phyloP scores from a whole-genome alignment of 2,797 vertebrate species.

The Taeniopygia guttata region DNA sequence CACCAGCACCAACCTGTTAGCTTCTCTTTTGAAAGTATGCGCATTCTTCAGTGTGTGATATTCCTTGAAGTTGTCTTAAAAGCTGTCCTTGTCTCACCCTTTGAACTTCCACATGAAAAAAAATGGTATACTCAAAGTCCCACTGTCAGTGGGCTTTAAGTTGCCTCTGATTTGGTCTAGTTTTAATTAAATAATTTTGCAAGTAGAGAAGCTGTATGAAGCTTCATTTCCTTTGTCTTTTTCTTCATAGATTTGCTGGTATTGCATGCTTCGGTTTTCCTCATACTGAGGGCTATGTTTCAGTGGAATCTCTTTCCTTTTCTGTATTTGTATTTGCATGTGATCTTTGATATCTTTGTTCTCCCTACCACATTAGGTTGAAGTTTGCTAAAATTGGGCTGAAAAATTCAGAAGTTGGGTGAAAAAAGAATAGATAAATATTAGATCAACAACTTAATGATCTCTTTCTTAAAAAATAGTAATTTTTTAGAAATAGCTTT shows the following conservation, averaged over 20 bases:
- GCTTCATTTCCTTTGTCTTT: neutral
- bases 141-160: neutral
- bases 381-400: neutral
- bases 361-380: neutral
- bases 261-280: neutral
- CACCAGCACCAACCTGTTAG: neutral
- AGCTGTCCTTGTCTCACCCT: neutral
- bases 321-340: neutral
- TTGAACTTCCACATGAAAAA: neutral
- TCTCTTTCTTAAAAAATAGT: neutral
- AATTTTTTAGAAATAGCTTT: too few species aligned
- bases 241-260: neutral
- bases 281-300: neutral
- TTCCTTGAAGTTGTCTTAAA: neutral
- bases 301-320: neutral
- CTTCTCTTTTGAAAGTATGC: neutral
- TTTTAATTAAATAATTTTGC: neutral
- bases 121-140: neutral
- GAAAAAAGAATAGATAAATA: neutral
- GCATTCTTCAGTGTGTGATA: neutral
- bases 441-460: neutral
- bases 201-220: neutral
- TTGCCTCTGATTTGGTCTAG: neutral
- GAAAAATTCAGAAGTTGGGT: neutral
- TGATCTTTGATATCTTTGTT: neutral